These are phyloP conservation scores for Notechis scutatus DNA, from an alignment of 2,113 vertebrate species.

Conservation along the genomic window DNA sequence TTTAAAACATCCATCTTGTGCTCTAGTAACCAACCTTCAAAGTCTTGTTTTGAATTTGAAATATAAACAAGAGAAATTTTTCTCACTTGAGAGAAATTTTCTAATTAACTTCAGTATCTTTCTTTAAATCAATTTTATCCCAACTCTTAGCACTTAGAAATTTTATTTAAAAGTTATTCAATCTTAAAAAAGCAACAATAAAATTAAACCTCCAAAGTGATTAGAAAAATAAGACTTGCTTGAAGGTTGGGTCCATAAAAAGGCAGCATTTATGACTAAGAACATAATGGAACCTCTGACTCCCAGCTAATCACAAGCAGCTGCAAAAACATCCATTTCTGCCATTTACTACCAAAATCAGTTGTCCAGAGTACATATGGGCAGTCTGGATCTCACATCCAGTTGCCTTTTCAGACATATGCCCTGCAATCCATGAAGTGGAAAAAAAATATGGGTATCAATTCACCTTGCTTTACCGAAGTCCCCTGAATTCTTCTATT, in stretches of 20 bases:
- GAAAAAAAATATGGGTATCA: background rate
- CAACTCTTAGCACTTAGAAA: background rate
- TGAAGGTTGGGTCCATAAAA: background rate
- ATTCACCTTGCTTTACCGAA: background rate
- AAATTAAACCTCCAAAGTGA: background rate
- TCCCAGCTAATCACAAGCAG: background rate
- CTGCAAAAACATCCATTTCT: background rate
- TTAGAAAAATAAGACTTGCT: background rate
- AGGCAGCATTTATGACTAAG: background rate
- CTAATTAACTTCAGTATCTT: background rate
- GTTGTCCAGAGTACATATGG: background rate
- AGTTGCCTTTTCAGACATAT: background rate
- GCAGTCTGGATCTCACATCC: background rate
- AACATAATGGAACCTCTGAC: background rate
- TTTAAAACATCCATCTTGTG: too few species aligned
- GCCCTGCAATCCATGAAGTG: background rate
- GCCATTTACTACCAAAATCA: background rate
- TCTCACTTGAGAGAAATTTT: background rate
- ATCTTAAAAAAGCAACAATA: background rate
- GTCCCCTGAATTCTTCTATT: background rate
- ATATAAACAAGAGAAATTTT: background rate
- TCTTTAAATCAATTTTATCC: background rate
- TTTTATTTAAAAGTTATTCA: background rate
- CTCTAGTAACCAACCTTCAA: too few species aligned
- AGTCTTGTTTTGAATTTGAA: too few species aligned